Conservation (phyloP, 1,140 invertebrate genomes). For the Littorina saxatilis region DNA sequence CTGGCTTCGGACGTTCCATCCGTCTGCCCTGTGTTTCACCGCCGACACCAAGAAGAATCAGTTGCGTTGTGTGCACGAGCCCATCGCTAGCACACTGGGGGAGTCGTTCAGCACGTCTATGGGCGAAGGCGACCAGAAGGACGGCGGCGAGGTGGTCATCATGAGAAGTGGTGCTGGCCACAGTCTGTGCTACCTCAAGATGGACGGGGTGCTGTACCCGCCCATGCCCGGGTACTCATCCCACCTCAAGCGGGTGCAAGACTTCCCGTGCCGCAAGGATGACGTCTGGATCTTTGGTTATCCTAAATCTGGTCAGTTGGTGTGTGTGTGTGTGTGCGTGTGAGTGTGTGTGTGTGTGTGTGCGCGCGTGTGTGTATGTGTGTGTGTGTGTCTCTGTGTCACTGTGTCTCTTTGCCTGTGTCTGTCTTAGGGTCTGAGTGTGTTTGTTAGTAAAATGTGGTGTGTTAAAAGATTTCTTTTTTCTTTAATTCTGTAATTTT, state of each 20-base stretch:
- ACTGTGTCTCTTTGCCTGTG: not conserved
- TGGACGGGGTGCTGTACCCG: slow-evolving; percentile 20
- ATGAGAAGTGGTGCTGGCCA: not conserved
- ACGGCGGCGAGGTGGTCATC: slow-evolving; percentile 1
- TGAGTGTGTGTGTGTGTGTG: no score
- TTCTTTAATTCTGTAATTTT: no score
- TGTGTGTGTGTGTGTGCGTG: no score
- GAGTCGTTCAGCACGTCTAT: no score
- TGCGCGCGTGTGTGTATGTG: no score
- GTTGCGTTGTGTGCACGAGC: no score
- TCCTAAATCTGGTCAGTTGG: slow-evolving; percentile 7
- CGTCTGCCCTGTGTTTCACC: no score
- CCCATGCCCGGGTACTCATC: not conserved
- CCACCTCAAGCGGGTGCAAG: slow-evolving; percentile 10
- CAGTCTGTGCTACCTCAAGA: slow-evolving; percentile 5
- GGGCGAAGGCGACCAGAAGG: no score
- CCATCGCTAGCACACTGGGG: no score
- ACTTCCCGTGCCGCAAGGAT: slow-evolving; percentile 15
- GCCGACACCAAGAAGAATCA: no score
- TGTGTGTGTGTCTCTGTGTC: not conserved
- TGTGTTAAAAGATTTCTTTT: no score
- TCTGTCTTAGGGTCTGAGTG: not conserved
- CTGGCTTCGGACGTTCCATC: no score
- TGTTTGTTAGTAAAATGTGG: not conserved
- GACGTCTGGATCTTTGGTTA: slow-evolving; percentile 30